These are phyloP conservation scores for Popillia japonica DNA, from an alignment of 1,140 invertebrate species.

Conservation along the genomic window DNA sequence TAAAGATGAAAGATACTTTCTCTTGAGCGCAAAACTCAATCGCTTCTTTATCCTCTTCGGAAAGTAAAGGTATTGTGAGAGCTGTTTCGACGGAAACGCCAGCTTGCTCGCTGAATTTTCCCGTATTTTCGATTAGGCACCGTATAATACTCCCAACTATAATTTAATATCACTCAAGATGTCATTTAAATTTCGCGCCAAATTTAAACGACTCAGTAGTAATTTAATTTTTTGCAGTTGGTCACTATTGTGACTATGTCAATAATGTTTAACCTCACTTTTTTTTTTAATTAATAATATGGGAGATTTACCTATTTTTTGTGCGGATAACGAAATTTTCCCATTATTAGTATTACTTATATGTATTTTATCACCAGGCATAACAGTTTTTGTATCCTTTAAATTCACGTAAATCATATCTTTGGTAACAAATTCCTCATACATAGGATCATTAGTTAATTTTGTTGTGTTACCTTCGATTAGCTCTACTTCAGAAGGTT, in stretches of 20 bases:
- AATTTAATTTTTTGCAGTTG: background rate
- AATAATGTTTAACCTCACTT: background rate
- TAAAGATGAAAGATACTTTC: slow-evolving; percentile 64
- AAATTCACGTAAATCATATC: slow-evolving; percentile 79
- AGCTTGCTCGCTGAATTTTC: slow-evolving; percentile 57
- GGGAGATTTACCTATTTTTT: slow-evolving; percentile 66
- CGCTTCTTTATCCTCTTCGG: slow-evolving; percentile 80
- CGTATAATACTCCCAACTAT: slow-evolving; percentile 61
- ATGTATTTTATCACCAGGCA: slow-evolving; percentile 71
- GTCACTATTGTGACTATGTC: background rate
- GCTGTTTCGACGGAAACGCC: slow-evolving; percentile 79
- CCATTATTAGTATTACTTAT: slow-evolving; percentile 75
- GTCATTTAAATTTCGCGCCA: background rate
- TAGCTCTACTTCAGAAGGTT: slow-evolving; percentile 65
- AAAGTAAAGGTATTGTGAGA: slow-evolving; percentile 81
- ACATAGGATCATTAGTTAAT: slow-evolving; percentile 78
- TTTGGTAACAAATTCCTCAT: slow-evolving; percentile 73
- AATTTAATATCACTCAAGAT: background rate
- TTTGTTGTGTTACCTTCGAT: slow-evolving; percentile 72
- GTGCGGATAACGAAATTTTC: slow-evolving; percentile 75
- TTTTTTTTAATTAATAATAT: background rate
- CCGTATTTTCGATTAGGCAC: slow-evolving; percentile 64
- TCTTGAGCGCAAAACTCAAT: slow-evolving; percentile 78
- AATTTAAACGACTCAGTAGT: background rate
- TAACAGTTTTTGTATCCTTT: slow-evolving; percentile 80